phyloP scores from a whole-genome alignment of 2,797 vertebrate genomes.

The Alcedo atthis region DNA sequence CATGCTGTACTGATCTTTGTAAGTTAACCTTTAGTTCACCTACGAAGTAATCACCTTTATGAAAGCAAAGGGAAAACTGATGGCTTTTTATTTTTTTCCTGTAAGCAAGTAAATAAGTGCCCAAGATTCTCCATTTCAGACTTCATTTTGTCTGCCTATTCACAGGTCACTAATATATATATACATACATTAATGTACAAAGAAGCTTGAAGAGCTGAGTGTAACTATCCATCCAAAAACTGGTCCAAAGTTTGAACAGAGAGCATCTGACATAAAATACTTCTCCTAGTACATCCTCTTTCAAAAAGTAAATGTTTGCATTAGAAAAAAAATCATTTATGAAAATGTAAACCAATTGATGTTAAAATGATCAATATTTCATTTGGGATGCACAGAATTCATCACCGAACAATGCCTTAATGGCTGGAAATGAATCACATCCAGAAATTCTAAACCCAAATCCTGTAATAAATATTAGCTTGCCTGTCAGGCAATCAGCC shows the following conservation, averaged over 20 bases:
- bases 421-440: constrained; percentile 74
- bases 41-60: not conserved
- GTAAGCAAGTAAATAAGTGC: not conserved
- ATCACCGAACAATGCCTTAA: constrained; percentile 67
- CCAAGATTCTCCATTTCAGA: not conserved
- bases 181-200: not conserved
- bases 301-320: constrained; percentile 1
- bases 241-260: not conserved
- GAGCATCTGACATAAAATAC: not conserved
- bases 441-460: constrained; percentile 63
- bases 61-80: not conserved
- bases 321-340: constrained; percentile 29
- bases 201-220: not conserved
- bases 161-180: not conserved
- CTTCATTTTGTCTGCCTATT: not conserved
- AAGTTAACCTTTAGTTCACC: not conserved
- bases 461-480: constrained; percentile 71
- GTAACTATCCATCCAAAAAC: not conserved
- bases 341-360: constrained; percentile 41
- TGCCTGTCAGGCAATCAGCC: constrained; percentile 3
- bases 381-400: constrained; percentile 74
- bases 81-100: not conserved
- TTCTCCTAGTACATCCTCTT: not conserved
- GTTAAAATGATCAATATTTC: constrained; percentile 73
- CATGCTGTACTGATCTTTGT: not conserved